These are phyloP conservation scores for Dermochelys coriacea DNA, from an alignment of 2,797 vertebrate genomes.

Conservation along the genomic window DNA sequence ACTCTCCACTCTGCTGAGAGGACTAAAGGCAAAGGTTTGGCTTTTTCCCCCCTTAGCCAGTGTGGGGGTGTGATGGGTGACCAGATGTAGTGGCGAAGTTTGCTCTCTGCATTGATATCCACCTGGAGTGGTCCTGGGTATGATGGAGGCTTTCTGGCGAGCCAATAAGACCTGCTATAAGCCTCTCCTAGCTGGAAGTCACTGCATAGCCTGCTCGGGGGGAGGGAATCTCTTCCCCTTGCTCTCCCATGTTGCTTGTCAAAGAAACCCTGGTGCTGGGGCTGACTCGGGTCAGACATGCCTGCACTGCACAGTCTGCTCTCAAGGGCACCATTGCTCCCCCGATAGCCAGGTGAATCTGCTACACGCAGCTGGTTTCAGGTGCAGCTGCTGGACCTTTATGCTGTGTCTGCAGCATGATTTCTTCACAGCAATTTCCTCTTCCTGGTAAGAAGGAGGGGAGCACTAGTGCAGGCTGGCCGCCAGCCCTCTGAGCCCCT, in stretches of 20 bases:
- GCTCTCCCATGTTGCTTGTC: too few species aligned
- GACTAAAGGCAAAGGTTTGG: background rate
- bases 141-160: background rate
- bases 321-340: background rate
- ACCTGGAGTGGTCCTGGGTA: background rate
- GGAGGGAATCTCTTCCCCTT: background rate
- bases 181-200: background rate
- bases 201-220: background rate
- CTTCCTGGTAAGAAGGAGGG: background rate
- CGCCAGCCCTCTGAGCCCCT: background rate
- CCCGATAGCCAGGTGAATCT: background rate
- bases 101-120: background rate
- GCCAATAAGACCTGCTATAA: background rate
- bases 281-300: background rate
- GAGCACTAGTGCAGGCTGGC: rapidly evolving
- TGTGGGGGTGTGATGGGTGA: rapidly evolving
- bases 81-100: background rate
- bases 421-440: background rate
- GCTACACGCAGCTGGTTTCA: too few species aligned
- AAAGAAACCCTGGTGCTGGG: background rate
- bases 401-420: background rate
- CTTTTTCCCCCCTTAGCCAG: background rate
- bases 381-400: background rate
- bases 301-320: background rate
- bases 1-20: background rate